These are phyloP conservation scores for Diaperis boleti DNA, from an alignment of 2,888 invertebrate species.

Conservation along the genomic window DNA sequence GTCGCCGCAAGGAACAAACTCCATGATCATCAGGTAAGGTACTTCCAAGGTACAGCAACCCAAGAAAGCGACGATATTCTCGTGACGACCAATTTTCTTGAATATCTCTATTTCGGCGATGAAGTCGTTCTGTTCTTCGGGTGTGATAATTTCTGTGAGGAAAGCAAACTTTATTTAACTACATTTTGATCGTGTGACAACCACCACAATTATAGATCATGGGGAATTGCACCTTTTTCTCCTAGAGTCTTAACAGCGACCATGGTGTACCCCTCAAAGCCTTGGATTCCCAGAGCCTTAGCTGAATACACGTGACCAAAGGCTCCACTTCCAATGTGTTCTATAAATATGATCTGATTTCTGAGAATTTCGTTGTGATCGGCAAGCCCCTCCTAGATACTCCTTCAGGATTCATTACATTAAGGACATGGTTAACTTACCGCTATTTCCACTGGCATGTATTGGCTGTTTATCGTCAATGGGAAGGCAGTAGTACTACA, in stretches of 20 bases:
- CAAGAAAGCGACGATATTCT: conserved; percentile 79
- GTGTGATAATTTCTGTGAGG: conserved; percentile 15
- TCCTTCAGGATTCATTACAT: neutral
- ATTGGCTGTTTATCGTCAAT: conserved; percentile 26
- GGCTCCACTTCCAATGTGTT: conserved; percentile 79
- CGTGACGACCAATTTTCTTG: conserved; percentile 84
- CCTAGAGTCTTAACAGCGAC: conserved; percentile 83
- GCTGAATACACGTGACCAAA: conserved; percentile 82
- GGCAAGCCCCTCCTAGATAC: conserved; percentile 45
- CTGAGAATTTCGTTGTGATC: conserved; percentile 60
- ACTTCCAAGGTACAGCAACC: conserved; percentile 79
- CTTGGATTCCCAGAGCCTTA: conserved; percentile 68
- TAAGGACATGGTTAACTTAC: conserved; percentile 6
- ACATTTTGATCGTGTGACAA: too few species aligned
- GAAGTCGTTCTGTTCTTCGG: conserved; percentile 74
- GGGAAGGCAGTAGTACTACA: neutral
- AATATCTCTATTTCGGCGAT: conserved; percentile 82
- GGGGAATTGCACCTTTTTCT: conserved; percentile 67
- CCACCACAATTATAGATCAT: too few species aligned
- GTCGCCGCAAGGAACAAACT: conserved; percentile 84
- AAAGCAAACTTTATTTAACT: neutral
- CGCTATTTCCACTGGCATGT: conserved; percentile 31
- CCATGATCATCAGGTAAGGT: conserved; percentile 82
- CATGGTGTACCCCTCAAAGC: conserved; percentile 67
- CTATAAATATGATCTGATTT: conserved; percentile 49